These are phyloP conservation scores for Pelvicachromis taeniatus DNA, from an alignment of 2,113 vertebrate genomes.

Conservation along the genomic window DNA sequence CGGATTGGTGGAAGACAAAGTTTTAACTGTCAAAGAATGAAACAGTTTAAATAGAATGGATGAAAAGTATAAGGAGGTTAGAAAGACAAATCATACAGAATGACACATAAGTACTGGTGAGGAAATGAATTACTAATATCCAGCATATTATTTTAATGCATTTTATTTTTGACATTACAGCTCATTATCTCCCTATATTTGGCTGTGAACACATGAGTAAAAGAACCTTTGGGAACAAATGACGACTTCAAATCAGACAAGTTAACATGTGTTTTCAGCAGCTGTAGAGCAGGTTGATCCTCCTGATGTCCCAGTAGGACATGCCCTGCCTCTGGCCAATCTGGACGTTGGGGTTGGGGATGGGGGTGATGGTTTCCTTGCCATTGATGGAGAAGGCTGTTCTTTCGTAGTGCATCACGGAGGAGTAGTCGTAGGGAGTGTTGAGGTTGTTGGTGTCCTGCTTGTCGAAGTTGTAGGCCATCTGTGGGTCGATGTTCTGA, in stretches of 20 bases:
- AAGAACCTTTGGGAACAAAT: background rate
- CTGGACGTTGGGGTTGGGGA: background rate
- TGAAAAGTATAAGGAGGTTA: background rate
- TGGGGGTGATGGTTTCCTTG: conserved; percentile 13
- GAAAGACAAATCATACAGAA: background rate
- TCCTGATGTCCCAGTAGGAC: background rate
- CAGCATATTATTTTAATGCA: background rate
- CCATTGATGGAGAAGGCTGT: background rate
- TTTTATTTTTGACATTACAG: background rate
- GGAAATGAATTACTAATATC: background rate
- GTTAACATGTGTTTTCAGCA: background rate
- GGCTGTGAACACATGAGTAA: background rate
- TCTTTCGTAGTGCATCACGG: background rate
- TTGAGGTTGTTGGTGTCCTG: background rate
- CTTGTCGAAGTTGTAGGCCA: conserved; percentile 8
- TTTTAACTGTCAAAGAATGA: no score
- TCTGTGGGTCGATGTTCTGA: background rate
- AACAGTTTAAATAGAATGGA: background rate
- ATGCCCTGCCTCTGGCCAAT: conserved; percentile 22
- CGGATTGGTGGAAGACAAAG: background rate
- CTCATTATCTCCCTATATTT: background rate
- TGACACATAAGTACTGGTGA: background rate
- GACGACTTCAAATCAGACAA: background rate
- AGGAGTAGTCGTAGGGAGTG: background rate
- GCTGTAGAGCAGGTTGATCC: conserved; percentile 27